phyloP scores from a whole-genome alignment of 1,140 invertebrate genomes.

The Kradibia gibbosae region DNA sequence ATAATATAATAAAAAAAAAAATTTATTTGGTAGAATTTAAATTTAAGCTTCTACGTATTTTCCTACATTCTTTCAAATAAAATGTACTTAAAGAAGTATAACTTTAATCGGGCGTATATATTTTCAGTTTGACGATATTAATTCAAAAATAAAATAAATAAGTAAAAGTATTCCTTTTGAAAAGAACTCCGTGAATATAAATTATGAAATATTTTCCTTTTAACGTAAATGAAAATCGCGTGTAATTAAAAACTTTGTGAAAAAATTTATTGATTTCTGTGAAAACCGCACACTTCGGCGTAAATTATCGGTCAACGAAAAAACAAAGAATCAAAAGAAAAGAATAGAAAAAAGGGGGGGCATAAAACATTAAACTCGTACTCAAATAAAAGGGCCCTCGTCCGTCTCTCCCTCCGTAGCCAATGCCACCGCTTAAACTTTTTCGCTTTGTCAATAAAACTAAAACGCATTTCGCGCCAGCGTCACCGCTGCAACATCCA shows the following conservation, averaged over 20 bases:
- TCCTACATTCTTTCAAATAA: too few species aligned
- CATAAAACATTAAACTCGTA: slow-evolving; percentile 41
- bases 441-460: slow-evolving; percentile 50
- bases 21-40: too few species aligned
- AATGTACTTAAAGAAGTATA: too few species aligned
- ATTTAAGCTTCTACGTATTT: too few species aligned
- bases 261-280: slow-evolving; percentile 48
- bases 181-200: slow-evolving; percentile 26
- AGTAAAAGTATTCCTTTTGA: background rate
- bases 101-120: too few species aligned
- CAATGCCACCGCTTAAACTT: slow-evolving; percentile 32
- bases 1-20: too few species aligned
- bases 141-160: background rate
- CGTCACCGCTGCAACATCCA: background rate
- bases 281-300: slow-evolving; percentile 34
- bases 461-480: slow-evolving; percentile 43
- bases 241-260: slow-evolving; percentile 44
- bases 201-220: slow-evolving; percentile 46
- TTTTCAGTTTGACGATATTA: too few species aligned
- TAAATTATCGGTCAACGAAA: slow-evolving; percentile 38
- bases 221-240: slow-evolving; percentile 28
- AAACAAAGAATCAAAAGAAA: background rate
- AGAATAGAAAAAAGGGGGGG: background rate
- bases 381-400: slow-evolving; percentile 30
- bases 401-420: background rate